These are phyloP conservation scores for Pangasianodon hypophthalmus DNA, from an alignment of 2,113 vertebrate genomes.

Conservation along the genomic window DNA sequence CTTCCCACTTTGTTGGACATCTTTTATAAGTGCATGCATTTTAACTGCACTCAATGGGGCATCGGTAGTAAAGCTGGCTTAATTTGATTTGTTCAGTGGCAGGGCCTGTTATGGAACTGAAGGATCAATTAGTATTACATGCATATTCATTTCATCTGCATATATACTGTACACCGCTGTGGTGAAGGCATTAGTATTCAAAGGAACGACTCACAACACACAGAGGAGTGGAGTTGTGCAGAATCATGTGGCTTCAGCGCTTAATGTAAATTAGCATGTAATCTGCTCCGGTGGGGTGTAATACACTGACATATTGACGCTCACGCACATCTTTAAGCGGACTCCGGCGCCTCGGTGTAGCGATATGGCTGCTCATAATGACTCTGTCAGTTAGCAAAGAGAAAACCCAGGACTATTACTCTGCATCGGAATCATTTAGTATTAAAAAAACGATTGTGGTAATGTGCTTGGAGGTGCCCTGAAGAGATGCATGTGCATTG, in stretches of 20 bases:
- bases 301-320: conserved; percentile 23
- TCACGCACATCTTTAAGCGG: conserved; percentile 18
- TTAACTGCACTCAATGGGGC: conserved; percentile 14
- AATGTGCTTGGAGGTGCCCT: conserved; percentile 35
- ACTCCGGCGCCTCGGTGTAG: background rate
- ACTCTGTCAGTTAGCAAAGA: conserved; percentile 34
- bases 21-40: background rate
- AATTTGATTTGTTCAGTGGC: conserved; percentile 35
- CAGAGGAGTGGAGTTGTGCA: background rate
- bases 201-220: background rate
- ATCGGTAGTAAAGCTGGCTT: conserved; percentile 30
- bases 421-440: background rate
- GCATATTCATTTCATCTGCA: conserved; percentile 49
- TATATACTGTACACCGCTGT: conserved; percentile 32
- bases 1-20: background rate
- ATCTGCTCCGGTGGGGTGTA: conserved; percentile 8
- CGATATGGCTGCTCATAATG: conserved; percentile 31
- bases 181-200: conserved; percentile 21
- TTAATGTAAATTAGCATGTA: conserved; percentile 38
- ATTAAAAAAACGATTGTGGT: background rate
- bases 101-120: conserved; percentile 37
- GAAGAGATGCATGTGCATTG: background rate
- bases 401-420: background rate
- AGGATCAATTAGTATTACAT: conserved; percentile 44
- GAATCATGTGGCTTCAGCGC: background rate